Evolutionary conservation across 2,113 vertebrate genomes (phyloP), one percentile per base, ranked within the genome.

Genomic region (Gadus macrocephalus): DNA sequence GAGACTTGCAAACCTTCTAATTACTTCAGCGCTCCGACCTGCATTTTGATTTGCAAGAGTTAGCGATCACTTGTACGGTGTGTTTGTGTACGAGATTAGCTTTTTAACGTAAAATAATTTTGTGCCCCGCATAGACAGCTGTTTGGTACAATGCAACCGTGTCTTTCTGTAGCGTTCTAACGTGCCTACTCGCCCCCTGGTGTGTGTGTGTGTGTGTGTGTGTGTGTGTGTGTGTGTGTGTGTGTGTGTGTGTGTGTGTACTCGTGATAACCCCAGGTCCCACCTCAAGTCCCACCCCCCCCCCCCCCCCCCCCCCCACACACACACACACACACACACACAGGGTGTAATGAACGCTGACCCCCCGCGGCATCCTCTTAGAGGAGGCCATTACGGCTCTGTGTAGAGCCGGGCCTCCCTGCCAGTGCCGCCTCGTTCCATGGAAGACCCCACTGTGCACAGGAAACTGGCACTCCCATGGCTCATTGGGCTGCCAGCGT

Each of bases 401-500:
- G 71, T 69, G 73, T 80, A 62, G 78, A 83, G 82, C 75, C 69
- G 66, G 71, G 79, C 81, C 79, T 82, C 81, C 78, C 84, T 71
- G 78, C 68, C 74, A 79, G 79, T 77, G 75, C 83, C 76, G 75
- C 81, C 75, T 78, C 78, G 63, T 67, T 77, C 81, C 76, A 25
- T 78, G 70, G 80, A 28, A 77, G 84, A 88, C 72, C 78, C 85
- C 84, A 83, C 69, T 70, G 76, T 77, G 83, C 70, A 80, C 82
- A 76, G 68, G 74, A 81, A 85, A 79, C 89, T 84, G 80, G 76
- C 71, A 78, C 77, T 86, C 70, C 71, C 60, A 85, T 78, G 88
- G 86, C 85, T 87, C 89, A 90, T 89, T 90, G 85, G 82, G 80
- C 83, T 81, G 79, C 77, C 79, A 85, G 86, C 76, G 66, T 83